phyloP scores from a whole-genome alignment of 2,888 invertebrate species.

The Acanthosepion esculentum region DNA sequence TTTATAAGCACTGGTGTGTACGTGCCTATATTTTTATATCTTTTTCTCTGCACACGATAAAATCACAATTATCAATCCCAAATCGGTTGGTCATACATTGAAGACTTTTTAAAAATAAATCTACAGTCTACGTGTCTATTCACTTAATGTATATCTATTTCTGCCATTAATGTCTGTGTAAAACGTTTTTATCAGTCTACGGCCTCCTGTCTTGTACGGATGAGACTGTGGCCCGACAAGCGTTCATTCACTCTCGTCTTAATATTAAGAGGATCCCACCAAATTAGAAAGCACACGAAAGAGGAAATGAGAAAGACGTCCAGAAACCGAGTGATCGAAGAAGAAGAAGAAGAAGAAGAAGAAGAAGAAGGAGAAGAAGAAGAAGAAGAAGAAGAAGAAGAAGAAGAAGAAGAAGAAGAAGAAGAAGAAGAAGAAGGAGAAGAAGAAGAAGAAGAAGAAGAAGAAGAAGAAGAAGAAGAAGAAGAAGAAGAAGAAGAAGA shows the following conservation, averaged over 20 bases:
- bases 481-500: too few species aligned
- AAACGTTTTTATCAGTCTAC: slow-evolving; percentile 6
- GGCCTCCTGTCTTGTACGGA: not conserved
- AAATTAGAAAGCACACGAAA: not conserved
- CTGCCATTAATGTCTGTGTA: not conserved
- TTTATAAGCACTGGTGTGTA: too few species aligned
- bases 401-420: too few species aligned
- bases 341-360: too few species aligned
- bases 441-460: too few species aligned
- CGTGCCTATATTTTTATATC: too few species aligned
- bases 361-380: too few species aligned
- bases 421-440: too few species aligned
- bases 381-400: too few species aligned
- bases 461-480: too few species aligned
- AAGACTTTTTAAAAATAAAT: slow-evolving; percentile 16
- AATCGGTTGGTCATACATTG: not conserved
- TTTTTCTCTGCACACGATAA: not conserved
- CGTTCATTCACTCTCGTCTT: not conserved
- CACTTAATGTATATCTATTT: not conserved
- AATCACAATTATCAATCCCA: not conserved
- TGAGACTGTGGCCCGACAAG: not conserved
- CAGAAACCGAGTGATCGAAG: too few species aligned
- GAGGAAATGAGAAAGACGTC: not conserved
- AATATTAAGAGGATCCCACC: not conserved
- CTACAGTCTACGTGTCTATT: not conserved